Base-by-base conservation (phyloP, 2,888 invertebrate species). In the Augiades crinisus region DNA sequence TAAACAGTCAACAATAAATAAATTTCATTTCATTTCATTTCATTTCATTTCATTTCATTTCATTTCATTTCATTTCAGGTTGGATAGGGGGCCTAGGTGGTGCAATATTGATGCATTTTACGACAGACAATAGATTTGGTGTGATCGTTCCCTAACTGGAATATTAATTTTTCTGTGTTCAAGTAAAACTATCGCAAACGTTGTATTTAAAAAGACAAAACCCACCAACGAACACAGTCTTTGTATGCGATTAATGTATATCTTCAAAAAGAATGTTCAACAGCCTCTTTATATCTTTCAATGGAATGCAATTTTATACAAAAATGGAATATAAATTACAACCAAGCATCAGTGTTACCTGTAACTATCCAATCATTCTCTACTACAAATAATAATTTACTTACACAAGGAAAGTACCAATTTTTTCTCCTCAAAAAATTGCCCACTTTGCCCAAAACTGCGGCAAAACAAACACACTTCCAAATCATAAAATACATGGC, bases 191-290 rank as follows among this genome's bases (percentile, higher is more conserved):
- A 72, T 78, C 65, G 74, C 70, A 78, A 75, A 71, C 68, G 67
- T 70, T 69, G 62, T 62, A 59, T 63, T 64, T 72, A 71, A 72
- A 74, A 77, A 50, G 76, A 82, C 64, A 70, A 75, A 31, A 52
- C 72, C 75, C 80, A 78, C 75, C 72, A 68, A 75, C 64, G 71
- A 77, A 75, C 75, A 77, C 75, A 88, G 87, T 88, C 88, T 88
- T 84, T 65, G 62, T 64, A 70, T 71, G 75, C 80, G 64, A 76
- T 82, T 75, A 65, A 76, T 82, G 75, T 82, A 80, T 77, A 81
- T 76, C 69, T 59, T 75, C 69, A 77, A 80, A 77, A 80, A 80
- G 68, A 74, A 71, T 68, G 63, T 70, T 66, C 71, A 68, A 73
- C 75, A 75, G 66, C 66, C 65, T 64, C 46, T 36, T 56, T 63